These are phyloP conservation scores for Corythoichthys intestinalis DNA, from an alignment of 2,113 vertebrate species.

Conservation along the genomic window DNA sequence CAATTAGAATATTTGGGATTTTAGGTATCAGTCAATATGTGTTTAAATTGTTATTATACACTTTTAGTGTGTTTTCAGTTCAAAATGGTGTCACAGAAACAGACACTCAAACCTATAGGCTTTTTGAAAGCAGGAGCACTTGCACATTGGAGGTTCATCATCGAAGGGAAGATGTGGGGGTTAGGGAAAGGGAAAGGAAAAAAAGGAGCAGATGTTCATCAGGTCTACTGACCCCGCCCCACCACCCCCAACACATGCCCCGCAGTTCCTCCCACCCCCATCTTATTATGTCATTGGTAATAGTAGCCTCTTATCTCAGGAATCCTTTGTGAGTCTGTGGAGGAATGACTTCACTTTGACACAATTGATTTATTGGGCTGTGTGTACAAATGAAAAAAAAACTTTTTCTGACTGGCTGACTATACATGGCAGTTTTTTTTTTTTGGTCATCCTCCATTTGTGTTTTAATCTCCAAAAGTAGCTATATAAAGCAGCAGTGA, in stretches of 20 bases:
- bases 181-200: constrained; percentile 35
- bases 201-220: constrained; percentile 62
- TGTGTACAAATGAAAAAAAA: not conserved
- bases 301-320: constrained; percentile 60
- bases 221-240: constrained; percentile 35
- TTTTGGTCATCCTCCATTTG: not conserved
- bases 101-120: not conserved
- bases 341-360: constrained; percentile 61
- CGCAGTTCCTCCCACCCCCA: constrained; percentile 23
- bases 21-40: not conserved
- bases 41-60: too few species aligned
- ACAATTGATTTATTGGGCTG: constrained; percentile 30
- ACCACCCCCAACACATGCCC: constrained; percentile 11
- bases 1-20: not conserved
- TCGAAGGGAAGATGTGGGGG: constrained; percentile 19
- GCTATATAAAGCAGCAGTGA: not conserved
- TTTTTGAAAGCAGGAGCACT: constrained; percentile 17
- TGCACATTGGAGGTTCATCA: constrained; percentile 31
- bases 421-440: not conserved
- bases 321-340: constrained; percentile 38
- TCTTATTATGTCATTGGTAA: constrained; percentile 55
- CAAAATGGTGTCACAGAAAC: not conserved
- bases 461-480: not conserved
- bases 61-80: not conserved
- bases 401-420: not conserved